Evolutionary conservation across 2,797 vertebrate genomes (phyloP).

Genomic region (Nyctalus aviator): DNA sequence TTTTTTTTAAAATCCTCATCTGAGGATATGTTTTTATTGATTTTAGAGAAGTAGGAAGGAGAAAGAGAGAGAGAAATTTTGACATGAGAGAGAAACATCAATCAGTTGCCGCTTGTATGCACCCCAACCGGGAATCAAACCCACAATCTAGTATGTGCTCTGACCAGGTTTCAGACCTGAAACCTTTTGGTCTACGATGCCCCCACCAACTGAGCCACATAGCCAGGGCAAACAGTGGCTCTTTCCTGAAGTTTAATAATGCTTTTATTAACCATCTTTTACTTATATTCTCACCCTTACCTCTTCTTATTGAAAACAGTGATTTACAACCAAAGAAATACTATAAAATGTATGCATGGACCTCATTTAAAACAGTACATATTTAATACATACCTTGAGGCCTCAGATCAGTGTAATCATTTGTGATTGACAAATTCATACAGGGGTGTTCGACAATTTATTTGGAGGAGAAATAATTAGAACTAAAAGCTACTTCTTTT

Average conservation of each 20-base stretch:
- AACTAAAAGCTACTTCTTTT: constrained; percentile 48
- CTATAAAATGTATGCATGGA: background rate
- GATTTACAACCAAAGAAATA: constrained; percentile 28
- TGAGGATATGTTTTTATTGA: background rate
- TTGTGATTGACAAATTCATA: constrained; percentile 27
- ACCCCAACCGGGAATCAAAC: background rate
- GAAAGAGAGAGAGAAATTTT: background rate
- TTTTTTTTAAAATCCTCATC: background rate
- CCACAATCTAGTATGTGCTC: background rate
- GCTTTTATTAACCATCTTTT: constrained; percentile 39
- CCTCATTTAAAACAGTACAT: background rate
- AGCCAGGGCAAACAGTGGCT: background rate
- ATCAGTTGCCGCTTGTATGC: background rate
- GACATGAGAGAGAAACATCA: background rate
- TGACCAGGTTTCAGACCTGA: background rate
- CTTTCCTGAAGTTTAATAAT: constrained; percentile 49
- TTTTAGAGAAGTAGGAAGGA: background rate
- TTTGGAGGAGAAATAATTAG: constrained; percentile 55
- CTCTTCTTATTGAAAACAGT: background rate
- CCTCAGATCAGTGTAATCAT: constrained; percentile 41
- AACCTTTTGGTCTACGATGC: background rate
- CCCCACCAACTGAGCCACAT: background rate
- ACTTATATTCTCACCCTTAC: background rate
- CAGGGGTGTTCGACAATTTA: background rate
- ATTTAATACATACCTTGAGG: background rate